Evolutionary conservation across 2,888 invertebrate genomes (phyloP), one percentile per base, ranked within the genome.

Genomic region (Xanthostigma xanthostigma): DNA sequence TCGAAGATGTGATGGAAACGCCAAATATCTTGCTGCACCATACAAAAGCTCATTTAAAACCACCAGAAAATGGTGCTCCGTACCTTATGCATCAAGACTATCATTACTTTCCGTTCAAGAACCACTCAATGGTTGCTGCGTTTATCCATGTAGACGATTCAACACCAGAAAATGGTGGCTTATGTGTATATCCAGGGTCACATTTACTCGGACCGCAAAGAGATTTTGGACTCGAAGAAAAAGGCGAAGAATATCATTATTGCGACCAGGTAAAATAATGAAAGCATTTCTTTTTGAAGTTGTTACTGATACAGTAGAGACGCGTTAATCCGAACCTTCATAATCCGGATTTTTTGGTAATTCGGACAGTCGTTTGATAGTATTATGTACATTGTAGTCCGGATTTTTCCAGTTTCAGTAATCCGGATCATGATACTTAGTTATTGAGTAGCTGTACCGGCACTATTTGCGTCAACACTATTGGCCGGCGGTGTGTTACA

Each of bases 31-130:
- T 71, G n/a, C 62, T 78, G 14, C 77, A 78, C 58, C 77, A 78
- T 59, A 77, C 75, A 3, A 78, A 76, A 58, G 76, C 77, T 0
- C 76, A 78, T 50, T 61, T 69, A 36, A 77, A 78, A 52, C 77
- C 76, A 0, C 75, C 76, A 0, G 71, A 71, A 48, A 73, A 70
- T 11, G 77, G 77, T 1, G 74, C 75, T 1, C 71, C 76, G 0
- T 78, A 74, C 54, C 69, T 75, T 2, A 75, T 77, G 72, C 78
- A 78, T 52, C 73, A 74, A 71, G 78, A 77, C 51, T 78, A 78
- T 54, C 75, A 69, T 44, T 77, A 77, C 54, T 78, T 77, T 56
- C 77, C 77, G 0, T 73, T 69, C 57, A 66, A 74, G 54, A 72
- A 75, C 1, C 69, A 76, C 56, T 69, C 73, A 0, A 72, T 75